Evolutionary conservation across 37 sponge, comb jelly and placozoan species (phyloP).

Genomic region (Geodia barretti): DNA sequence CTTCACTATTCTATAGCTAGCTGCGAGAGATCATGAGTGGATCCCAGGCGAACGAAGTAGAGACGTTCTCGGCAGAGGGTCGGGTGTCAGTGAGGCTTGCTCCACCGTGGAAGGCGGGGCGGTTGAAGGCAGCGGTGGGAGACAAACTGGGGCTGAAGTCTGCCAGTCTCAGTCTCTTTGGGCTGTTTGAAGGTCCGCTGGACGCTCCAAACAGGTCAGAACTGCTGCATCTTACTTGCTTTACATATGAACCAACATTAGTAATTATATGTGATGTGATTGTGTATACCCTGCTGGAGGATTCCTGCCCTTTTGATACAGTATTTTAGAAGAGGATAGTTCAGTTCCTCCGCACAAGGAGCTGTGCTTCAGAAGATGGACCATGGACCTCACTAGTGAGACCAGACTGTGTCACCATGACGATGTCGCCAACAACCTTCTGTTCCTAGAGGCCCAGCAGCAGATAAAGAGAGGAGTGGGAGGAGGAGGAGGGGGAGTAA

Average conservation of each 20-base stretch:
- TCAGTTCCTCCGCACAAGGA: not conserved
- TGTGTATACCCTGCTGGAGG: no score
- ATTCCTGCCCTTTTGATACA: no score
- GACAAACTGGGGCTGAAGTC: conserved; percentile 15
- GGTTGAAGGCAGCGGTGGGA: not conserved
- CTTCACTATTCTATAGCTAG: no score
- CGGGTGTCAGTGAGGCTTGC: not conserved
- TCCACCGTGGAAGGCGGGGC: not conserved
- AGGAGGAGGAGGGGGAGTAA: not conserved
- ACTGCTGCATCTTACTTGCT: no score
- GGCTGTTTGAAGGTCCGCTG: conserved; percentile 15
- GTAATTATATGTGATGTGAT: no score
- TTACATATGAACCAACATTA: no score
- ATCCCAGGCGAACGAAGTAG: not conserved
- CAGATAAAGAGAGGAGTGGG: no score
- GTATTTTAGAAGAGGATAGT: not conserved
- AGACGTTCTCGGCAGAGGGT: not conserved
- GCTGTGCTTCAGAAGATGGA: conserved; percentile 5
- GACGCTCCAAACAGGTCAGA: not conserved
- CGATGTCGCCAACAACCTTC: conserved; percentile 24
- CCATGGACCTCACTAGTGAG: conserved; percentile 29
- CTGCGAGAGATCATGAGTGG: not conserved
- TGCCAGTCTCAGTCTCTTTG: conserved; percentile 6
- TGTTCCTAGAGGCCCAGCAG: conserved; percentile 21
- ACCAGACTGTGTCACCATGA: conserved; percentile 21